A percentile compares a stretch with the other conserved stretches of the same genome.
Conservation (phyloP, 2,113 vertebrate species). For the Phaethornis superciliosus region DNA sequence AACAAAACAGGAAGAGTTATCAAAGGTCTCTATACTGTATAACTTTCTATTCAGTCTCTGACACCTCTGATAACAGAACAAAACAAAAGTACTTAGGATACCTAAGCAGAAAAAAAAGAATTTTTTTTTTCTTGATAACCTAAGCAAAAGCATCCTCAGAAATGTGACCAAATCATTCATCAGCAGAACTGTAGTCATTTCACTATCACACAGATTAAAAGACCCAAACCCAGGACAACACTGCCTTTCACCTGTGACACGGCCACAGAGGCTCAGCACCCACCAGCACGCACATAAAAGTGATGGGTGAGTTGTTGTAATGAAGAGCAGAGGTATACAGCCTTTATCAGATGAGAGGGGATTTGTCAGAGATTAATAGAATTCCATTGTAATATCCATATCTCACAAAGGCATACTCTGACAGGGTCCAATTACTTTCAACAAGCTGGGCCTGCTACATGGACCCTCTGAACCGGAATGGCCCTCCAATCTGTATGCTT, state of each 20-base stretch:
- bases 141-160: not conserved
- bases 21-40: no score
- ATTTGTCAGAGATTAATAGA: slow-evolving; percentile 81
- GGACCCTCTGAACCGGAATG: slow-evolving; percentile 75
- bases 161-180: not conserved
- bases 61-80: not conserved
- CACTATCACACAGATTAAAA: not conserved
- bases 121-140: not conserved
- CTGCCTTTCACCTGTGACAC: not conserved
- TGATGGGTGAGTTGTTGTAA: not conserved
- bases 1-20: no score
- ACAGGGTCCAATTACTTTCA: slow-evolving; percentile 77
- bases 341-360: slow-evolving; percentile 74
- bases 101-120: not conserved
- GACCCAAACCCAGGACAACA: not conserved
- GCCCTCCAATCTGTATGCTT: slow-evolving; percentile 76
- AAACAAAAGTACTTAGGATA: not conserved
- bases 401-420: slow-evolving; percentile 80
- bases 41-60: not conserved
- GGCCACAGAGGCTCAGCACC: not conserved
- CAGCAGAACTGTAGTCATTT: not conserved
- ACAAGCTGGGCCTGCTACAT: slow-evolving; percentile 74
- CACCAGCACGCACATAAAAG: not conserved
- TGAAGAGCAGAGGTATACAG: slow-evolving; percentile 62
- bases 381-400: slow-evolving; percentile 80